phyloP scores from a whole-genome alignment of 2,113 vertebrate genomes.

The Larimichthys crocea region DNA sequence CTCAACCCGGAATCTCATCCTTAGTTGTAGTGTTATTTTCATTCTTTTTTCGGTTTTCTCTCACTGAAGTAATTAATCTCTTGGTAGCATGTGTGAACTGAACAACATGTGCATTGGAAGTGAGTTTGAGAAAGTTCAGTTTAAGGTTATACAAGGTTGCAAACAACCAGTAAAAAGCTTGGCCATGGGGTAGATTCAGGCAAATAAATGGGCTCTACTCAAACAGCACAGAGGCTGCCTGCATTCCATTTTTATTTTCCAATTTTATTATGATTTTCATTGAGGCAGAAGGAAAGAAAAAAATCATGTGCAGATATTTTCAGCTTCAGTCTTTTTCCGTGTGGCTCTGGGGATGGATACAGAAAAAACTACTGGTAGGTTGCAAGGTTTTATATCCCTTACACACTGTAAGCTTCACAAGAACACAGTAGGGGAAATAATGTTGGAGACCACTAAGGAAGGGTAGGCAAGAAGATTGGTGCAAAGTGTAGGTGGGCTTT shows the following conservation, averaged over 20 bases:
- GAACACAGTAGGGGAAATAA: constrained; percentile 5
- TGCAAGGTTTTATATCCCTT: constrained; percentile 8
- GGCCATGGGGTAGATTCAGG: constrained; percentile 19
- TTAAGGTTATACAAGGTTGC: constrained; percentile 22
- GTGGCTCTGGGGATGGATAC: constrained; percentile 3
- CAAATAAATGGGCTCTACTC: constrained; percentile 11
- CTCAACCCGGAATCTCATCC: constrained; percentile 25
- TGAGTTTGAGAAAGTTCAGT: constrained; percentile 23
- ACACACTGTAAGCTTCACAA: constrained; percentile 2
- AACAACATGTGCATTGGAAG: neutral
- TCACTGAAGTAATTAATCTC: constrained; percentile 44
- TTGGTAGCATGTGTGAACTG: neutral
- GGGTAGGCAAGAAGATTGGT: neutral
- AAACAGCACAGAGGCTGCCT: constrained; percentile 4
- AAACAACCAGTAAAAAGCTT: constrained; percentile 19
- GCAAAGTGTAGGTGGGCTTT: neutral
- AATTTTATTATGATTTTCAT: constrained; percentile 8
- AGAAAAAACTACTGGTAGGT: neutral
- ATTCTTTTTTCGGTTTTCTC: constrained; percentile 16
- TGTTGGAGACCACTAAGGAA: neutral
- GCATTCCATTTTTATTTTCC: constrained; percentile 3
- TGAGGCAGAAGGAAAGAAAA: neutral
- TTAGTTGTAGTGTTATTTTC: constrained; percentile 16
- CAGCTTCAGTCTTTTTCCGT: neutral
- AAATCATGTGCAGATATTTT: neutral